A percentile compares a stretch with the other conserved stretches of the same genome.
phyloP scores from a whole-genome alignment of 1,140 invertebrate genomes.

The Zaprionus ghesquierei region DNA sequence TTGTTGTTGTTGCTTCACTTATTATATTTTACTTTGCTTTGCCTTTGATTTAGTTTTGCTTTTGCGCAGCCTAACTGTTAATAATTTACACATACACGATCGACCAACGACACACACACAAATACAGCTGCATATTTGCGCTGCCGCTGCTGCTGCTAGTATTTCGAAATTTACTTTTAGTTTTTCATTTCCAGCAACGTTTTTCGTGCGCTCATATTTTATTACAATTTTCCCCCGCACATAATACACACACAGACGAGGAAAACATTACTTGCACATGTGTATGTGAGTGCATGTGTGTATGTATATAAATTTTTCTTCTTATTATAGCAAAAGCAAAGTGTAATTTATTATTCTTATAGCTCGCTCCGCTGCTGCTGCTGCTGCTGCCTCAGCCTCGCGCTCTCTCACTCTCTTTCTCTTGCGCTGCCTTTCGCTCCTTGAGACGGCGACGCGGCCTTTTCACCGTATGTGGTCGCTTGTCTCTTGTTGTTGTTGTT shows the following conservation, averaged over 20 bases:
- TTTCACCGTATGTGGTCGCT: conserved; percentile 78
- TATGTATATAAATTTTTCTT: conserved; percentile 76
- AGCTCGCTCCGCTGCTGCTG: conserved; percentile 60
- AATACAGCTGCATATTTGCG: conserved; percentile 41
- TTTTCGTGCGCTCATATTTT: conserved; percentile 76
- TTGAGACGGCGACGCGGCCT: conserved; percentile 66
- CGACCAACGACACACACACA: neutral
- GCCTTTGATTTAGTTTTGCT: conserved; percentile 27
- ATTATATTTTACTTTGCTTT: conserved; percentile 26
- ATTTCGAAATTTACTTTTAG: conserved; percentile 61
- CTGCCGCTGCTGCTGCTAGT: conserved; percentile 20
- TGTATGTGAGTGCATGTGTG: conserved; percentile 45
- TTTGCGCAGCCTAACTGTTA: conserved; percentile 42
- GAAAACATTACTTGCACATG: conserved; percentile 59
- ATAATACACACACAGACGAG: conserved; percentile 39
- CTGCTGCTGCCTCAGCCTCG: conserved; percentile 7
- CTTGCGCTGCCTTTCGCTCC: conserved; percentile 61
- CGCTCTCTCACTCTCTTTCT: conserved; percentile 5
- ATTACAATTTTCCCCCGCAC: conserved; percentile 76
- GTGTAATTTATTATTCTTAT: conserved; percentile 82
- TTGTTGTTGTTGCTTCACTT: neutral
- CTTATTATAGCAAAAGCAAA: conserved; percentile 82
- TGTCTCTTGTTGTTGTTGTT: conserved; percentile 43
- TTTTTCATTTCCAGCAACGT: conserved; percentile 50
- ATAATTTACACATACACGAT: conserved; percentile 36